phyloP scores from a whole-genome alignment of 2,888 invertebrate species.

The Brachyptera risi region DNA sequence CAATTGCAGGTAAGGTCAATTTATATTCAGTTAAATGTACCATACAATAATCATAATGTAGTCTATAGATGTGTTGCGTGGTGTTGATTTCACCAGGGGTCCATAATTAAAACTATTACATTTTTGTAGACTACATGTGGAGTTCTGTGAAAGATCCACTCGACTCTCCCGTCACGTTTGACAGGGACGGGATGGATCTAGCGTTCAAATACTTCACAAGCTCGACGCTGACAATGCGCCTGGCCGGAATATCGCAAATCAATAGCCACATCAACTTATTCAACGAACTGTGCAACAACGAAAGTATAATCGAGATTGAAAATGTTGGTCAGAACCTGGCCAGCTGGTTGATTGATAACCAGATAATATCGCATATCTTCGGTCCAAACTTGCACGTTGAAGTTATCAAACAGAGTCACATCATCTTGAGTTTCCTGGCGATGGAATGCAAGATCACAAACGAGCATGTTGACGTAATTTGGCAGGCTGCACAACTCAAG shows the following conservation, averaged over 20 bases:
- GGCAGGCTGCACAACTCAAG: slow-evolving; percentile 92
- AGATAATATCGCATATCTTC: slow-evolving; percentile 90
- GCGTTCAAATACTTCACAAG: slow-evolving; percentile 97
- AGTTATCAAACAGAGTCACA: slow-evolving; percentile 92
- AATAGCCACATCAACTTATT: slow-evolving; percentile 90
- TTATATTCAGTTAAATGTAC: neutral
- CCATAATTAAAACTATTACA: too few relatives aligned
- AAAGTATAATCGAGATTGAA: slow-evolving; percentile 81
- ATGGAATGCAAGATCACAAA: slow-evolving; percentile 87
- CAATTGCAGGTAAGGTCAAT: slow-evolving; percentile 73
- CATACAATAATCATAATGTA: neutral
- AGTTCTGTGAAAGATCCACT: slow-evolving; percentile 89
- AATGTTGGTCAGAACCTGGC: slow-evolving; percentile 78
- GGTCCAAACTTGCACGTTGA: slow-evolving; percentile 97
- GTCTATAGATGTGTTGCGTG: too few relatives aligned
- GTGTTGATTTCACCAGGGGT: too few relatives aligned
- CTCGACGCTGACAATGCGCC: slow-evolving; percentile 87
- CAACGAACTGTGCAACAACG: slow-evolving; percentile 87
- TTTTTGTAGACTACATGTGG: slow-evolving; percentile 84
- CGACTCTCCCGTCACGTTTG: slow-evolving; percentile 81
- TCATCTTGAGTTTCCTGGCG: slow-evolving; percentile 87
- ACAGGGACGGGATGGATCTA: slow-evolving; percentile 81
- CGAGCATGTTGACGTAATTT: slow-evolving; percentile 87
- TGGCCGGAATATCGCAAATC: slow-evolving; percentile 91
- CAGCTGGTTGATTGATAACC: slow-evolving; percentile 83